These are phyloP conservation scores for Pica pica DNA, from an alignment of 2,113 vertebrate genomes.

Conservation along the genomic window DNA sequence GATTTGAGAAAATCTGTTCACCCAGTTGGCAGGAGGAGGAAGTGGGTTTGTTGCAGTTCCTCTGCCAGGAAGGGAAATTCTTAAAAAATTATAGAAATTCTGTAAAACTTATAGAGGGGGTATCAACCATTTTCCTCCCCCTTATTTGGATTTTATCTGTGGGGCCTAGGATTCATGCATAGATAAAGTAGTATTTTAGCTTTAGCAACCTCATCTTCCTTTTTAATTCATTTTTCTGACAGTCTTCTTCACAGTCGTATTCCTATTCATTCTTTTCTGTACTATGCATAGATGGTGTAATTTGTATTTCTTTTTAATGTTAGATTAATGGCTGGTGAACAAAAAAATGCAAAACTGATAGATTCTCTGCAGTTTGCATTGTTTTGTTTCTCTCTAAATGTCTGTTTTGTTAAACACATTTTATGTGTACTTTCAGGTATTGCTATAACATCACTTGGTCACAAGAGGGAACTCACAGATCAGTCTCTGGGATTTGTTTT, in stretches of 20 bases:
- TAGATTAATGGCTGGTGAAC: background rate
- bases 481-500: background rate
- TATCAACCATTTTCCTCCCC: background rate
- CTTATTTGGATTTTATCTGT: background rate
- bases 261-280: background rate
- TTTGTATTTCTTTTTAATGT: background rate
- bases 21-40: background rate
- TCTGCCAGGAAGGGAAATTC: background rate
- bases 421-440: background rate
- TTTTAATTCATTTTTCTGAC: background rate
- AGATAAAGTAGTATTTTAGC: background rate
- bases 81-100: too few species aligned
- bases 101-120: background rate
- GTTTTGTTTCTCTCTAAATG: background rate
- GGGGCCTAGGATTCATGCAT: background rate
- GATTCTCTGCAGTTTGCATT: background rate
- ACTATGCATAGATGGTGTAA: background rate
- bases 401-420: background rate
- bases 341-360: background rate
- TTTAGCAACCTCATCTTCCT: background rate
- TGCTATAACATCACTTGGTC: background rate
- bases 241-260: background rate
- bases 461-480: constrained; percentile 32
- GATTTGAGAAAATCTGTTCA: background rate
- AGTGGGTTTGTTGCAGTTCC: background rate